phyloP scores from a whole-genome alignment of 2,888 invertebrate species.

The Pterobdella sp. region DNA sequence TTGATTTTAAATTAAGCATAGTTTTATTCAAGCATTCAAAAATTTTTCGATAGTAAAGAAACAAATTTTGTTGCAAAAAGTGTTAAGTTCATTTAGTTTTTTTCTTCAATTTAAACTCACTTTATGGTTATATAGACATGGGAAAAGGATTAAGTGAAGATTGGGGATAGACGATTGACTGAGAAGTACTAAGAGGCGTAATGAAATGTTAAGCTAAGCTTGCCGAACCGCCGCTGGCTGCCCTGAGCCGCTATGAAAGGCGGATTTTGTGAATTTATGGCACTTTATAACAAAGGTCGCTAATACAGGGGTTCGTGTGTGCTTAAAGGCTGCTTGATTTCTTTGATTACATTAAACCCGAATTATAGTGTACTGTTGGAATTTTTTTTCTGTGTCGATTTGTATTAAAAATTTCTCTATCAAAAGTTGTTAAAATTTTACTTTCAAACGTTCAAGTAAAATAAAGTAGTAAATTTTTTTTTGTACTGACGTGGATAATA shows the following conservation, averaged over 20 bases:
- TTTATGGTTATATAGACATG: neutral
- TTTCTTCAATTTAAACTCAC: no score
- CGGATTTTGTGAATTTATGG: neutral
- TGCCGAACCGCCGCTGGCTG: neutral
- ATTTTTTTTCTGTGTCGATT: neutral
- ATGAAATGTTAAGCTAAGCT: neutral
- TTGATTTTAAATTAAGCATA: no score
- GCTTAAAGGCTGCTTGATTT: neutral
- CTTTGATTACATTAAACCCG: neutral
- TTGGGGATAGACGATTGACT: neutral
- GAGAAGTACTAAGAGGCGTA: neutral
- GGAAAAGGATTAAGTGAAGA: neutral
- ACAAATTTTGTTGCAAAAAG: no score
- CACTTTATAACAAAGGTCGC: slow-evolving; percentile 2
- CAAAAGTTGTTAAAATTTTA: neutral
- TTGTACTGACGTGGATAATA: neutral
- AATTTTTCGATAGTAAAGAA: no score
- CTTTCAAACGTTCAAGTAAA: neutral
- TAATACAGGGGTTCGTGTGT: neutral
- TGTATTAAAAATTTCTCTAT: neutral
- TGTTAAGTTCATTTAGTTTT: no score
- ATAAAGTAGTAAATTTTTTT: neutral
- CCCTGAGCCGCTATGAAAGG: neutral
- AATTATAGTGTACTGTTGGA: neutral
- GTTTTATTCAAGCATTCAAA: no score